Evolutionary conservation across 2,888 invertebrate genomes (phyloP), one percentile per base, ranked within the genome.

Genomic region (Trichogramma evanescens): DNA sequence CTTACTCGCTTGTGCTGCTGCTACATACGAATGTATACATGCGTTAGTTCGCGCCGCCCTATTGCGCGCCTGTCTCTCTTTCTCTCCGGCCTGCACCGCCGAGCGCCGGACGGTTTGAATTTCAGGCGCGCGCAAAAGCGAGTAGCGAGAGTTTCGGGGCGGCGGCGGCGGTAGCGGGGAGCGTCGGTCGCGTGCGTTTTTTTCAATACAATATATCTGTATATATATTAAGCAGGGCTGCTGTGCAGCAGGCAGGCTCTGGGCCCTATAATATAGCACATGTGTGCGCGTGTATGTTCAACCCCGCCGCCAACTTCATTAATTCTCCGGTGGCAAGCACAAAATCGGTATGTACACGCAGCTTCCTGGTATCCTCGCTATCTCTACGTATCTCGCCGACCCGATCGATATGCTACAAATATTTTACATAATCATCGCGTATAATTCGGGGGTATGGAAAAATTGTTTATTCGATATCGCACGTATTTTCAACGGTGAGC

Each of bases 61-160:
- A 43, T 39, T 10, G 6, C 51, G 44, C 50, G 45, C 8, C 40
- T 50, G 45, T 50, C 50, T 50, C 26, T 26, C 44, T 42, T 52
- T 4, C 45, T 7, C 53, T 4, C 49, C 44, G 48, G 26, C 48
- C 49, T 50, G 53, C 55, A 48, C 59, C 42, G 48, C 44, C 57
- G 61, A 54, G 45, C 45, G 45, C 8, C 53, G 42, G 62, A 58
- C 53, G 62, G 62, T 62, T 62, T 62, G 62, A 62, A 62, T 62
- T 62, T 62, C 62, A 59, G 59, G 42, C 38, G 50, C 50, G 55
- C 48, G 50, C 45, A 41, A 6, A 13, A 1, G 50, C 5, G 38
- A 41, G 43, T 57, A 57, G 63, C 59, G 59, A 63, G 60, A 56
- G 65, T 59, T 62, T 58, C 50, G 56, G 53, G 49, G 61, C 55